Base-by-base conservation (phyloP, 2,797 vertebrate genomes). In the Rhadinocentrus ornatus region DNA sequence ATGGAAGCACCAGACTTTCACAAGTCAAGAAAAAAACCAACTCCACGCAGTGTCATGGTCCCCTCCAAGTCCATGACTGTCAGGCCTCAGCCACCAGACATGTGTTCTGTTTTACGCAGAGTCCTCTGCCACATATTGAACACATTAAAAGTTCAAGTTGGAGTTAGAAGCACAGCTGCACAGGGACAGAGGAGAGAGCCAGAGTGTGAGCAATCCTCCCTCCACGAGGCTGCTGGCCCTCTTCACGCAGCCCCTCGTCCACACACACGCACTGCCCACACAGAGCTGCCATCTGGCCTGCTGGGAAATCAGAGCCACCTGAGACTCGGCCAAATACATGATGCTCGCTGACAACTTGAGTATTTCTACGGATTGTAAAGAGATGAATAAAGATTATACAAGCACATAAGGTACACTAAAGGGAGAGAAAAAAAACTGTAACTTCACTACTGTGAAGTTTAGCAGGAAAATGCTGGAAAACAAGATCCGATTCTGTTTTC, bases 201-300 rank as follows among this genome's bases (percentile, higher is more conserved):
- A 92, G 90, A 78, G 88, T 82, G 90, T 89, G 92, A 92, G 90
- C 89, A 92, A 88, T 92, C 86, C 78, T 82, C 71, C 86, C 82
- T 89, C 81, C 81, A 80, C 66, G 66, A 84, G 81, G 82, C 82
- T 80, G 80, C 78, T 74, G 87, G 86, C 84, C 81, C 72, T 83
- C 81, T 67, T 76, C 81, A 65, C 78, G 29, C 84, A 82, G 66
- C 70, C 80, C 67, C 75, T 71, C 65, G 62, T 82, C 73, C 73
- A 54, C 76, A 46, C 71, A 59, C 75, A 66, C 67, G 41, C 58
- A 34, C 86, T 90, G 86, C 90, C 86, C 92, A 92, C 90, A 89
- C 80, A 90, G 86, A 78, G 54, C 89, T 77, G 90, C 94, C 93
- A 94, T 94, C 94, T 94, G 93, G 91, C 91, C 88, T 90, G 86